Conservation (phyloP, 2,888 invertebrate species). For the Temnothorax ravouxi region DNA sequence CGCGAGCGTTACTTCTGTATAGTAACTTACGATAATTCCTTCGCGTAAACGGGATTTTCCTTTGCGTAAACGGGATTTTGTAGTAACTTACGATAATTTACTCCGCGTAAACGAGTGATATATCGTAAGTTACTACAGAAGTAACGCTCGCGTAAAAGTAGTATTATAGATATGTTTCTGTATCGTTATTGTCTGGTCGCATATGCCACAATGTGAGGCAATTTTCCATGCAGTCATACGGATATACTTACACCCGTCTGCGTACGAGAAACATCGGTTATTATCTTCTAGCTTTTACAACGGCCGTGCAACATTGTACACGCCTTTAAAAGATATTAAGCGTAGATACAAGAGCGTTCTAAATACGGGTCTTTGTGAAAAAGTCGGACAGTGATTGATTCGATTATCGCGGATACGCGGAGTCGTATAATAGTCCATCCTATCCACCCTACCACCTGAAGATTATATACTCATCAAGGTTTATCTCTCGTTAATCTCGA, state of each 20-base stretch:
- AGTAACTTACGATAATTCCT: too few species aligned
- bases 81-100: too few species aligned
- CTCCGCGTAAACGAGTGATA: too few species aligned
- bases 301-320: not conserved
- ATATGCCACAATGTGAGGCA: not conserved
- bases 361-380: constrained; percentile 12
- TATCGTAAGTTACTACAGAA: too few species aligned
- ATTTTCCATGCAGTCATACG: not conserved
- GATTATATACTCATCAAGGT: not conserved
- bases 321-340: not conserved
- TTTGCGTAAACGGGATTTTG: too few species aligned
- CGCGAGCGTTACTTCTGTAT: too few species aligned
- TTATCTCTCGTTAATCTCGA: not conserved
- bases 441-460: not conserved
- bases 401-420: not conserved
- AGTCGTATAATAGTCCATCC: not conserved
- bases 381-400: constrained; percentile 23
- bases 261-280: constrained; percentile 1
- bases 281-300: constrained; percentile 25
- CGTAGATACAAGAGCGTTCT: not conserved
- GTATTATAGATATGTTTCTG: not conserved
- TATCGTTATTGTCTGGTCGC: not conserved
- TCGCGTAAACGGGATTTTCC: too few species aligned
- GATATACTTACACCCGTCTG: not conserved
- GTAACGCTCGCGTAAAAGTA: too few species aligned